A percentile compares a stretch with the other conserved stretches of the same genome.
phyloP scores from a whole-genome alignment of 2,888 invertebrate species.

The Pedicia rivosa region DNA sequence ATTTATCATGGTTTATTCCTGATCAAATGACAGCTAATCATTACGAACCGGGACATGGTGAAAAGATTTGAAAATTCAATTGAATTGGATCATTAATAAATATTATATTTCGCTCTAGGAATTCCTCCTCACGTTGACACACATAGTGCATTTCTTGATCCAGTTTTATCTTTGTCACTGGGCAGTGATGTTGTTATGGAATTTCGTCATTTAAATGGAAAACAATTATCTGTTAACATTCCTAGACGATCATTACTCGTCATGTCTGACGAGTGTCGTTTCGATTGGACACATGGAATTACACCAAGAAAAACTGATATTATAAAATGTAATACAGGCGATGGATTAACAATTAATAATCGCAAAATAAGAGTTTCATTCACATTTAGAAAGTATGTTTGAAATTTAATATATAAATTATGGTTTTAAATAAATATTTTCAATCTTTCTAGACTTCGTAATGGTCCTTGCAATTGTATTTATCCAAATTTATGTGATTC shows the following conservation, averaged over 20 bases:
- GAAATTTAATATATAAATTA: constrained; percentile 14
- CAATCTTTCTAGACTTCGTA: too few species aligned
- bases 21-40: constrained; percentile 77
- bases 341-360: constrained; percentile 36
- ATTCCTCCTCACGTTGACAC: constrained; percentile 94
- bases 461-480: constrained; percentile 48
- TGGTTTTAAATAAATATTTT: too few species aligned
- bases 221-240: constrained; percentile 44
- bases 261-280: constrained; percentile 66
- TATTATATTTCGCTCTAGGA: constrained; percentile 46
- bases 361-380: constrained; percentile 58
- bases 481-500: constrained; percentile 56
- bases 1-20: constrained; percentile 36
- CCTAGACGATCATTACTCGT: constrained; percentile 58
- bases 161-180: constrained; percentile 74
- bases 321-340: constrained; percentile 33
- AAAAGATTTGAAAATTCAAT: too few species aligned
- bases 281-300: constrained; percentile 80
- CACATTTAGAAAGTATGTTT: constrained; percentile 65
- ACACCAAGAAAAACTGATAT: constrained; percentile 68
- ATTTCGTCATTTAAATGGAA: constrained; percentile 48
- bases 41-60: constrained; percentile 74
- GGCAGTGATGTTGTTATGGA: constrained; percentile 78
- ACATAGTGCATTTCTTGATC: constrained; percentile 83
- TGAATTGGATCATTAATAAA: too few species aligned